These are phyloP conservation scores for Poeciliopsis occidentalis DNA, from an alignment of 2,113 vertebrate species.

Conservation along the genomic window DNA sequence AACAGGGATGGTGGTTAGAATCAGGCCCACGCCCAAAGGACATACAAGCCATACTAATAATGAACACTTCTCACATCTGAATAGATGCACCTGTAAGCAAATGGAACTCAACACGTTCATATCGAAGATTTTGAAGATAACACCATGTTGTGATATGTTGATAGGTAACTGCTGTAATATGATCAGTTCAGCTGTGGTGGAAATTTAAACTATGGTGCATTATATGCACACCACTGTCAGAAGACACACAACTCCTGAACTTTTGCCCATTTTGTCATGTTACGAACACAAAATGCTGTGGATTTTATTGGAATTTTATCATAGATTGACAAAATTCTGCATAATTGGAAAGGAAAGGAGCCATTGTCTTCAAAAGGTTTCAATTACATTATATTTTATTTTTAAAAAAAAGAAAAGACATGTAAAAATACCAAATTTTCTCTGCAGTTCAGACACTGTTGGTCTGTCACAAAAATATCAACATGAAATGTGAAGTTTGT, in stretches of 20 bases:
- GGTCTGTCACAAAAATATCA: too few species aligned
- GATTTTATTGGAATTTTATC: background rate
- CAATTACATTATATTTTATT: too few species aligned
- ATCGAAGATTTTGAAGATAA: background rate
- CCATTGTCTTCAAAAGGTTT: too few species aligned
- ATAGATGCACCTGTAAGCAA: conserved; percentile 8
- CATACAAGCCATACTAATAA: background rate
- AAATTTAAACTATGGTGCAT: conserved; percentile 6
- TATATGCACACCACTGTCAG: background rate
- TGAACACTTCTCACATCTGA: background rate
- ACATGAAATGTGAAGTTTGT: background rate
- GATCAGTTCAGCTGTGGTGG: background rate
- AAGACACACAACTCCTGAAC: background rate
- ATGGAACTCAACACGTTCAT: conserved; percentile 7
- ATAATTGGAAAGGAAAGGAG: too few species aligned
- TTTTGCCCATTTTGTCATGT: background rate
- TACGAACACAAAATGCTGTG: background rate
- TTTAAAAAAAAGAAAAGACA: too few species aligned
- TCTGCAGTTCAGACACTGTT: background rate
- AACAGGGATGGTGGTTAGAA: conserved; percentile 13
- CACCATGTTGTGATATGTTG: fast-evolving
- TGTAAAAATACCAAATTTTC: too few species aligned
- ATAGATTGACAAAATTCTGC: background rate
- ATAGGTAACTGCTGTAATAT: background rate
- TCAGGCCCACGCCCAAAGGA: conserved; percentile 36